Conservation (phyloP, 2,113 vertebrate species). For the Hystrix brachyura region DNA sequence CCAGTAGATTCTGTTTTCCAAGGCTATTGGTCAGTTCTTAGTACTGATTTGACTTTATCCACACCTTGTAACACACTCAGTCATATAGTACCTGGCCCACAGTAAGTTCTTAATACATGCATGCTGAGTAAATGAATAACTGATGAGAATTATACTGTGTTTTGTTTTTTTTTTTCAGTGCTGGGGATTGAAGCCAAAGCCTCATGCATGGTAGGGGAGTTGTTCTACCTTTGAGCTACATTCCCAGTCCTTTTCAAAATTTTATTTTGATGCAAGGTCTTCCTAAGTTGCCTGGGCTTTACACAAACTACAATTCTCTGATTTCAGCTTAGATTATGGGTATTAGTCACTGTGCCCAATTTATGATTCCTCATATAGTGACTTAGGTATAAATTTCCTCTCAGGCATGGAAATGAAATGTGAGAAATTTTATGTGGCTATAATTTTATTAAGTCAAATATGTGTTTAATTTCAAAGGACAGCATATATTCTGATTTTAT, state of each 20-base stretch:
- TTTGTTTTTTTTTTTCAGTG: neutral
- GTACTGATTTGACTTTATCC: neutral
- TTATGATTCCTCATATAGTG: neutral
- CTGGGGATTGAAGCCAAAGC: neutral
- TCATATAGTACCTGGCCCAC: neutral
- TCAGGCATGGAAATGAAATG: neutral
- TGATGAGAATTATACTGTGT: neutral
- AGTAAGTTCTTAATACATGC: neutral
- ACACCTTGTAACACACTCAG: neutral
- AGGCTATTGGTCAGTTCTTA: neutral
- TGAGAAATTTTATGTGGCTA: neutral
- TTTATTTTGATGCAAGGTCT: neutral
- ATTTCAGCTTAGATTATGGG: neutral
- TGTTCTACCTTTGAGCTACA: neutral
- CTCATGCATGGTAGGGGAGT: accelerated
- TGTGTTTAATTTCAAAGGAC: neutral
- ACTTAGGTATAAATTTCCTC: constrained; percentile 7
- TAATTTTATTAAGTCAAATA: neutral
- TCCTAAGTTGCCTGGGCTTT: neutral
- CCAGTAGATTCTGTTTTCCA: neutral
- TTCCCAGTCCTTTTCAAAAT: neutral
- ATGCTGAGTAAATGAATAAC: constrained; percentile 16
- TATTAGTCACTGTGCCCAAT: neutral
- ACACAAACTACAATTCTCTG: neutral
- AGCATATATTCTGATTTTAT: neutral